phyloP scores from a whole-genome alignment of 2,888 invertebrate genomes.

The Acrobasis repandana region DNA sequence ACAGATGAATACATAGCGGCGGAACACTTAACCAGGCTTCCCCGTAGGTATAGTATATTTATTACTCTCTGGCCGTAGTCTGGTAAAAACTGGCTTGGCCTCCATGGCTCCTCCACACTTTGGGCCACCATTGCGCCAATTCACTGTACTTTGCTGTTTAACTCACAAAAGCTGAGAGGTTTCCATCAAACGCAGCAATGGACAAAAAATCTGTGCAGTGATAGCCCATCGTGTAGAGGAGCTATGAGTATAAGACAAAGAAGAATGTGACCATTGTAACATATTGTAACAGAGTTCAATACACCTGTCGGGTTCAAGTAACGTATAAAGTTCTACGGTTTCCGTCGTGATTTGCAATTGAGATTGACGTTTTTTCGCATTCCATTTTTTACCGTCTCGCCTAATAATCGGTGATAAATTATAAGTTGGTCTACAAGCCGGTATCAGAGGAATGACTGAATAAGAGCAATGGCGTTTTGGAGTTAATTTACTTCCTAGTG shows the following conservation, averaged over 20 bases:
- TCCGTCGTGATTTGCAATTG: background rate
- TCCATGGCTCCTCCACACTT: no score
- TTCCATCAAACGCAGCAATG: no score
- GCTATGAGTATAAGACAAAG: background rate
- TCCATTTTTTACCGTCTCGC: constrained; percentile 1
- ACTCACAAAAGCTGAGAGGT: no score
- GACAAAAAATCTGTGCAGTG: no score
- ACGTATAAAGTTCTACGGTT: background rate
- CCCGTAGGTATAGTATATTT: no score
- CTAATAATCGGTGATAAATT: constrained; percentile 12
- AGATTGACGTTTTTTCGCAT: constrained; percentile 1
- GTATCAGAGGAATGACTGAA: background rate
- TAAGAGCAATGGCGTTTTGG: background rate
- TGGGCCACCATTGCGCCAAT: no score
- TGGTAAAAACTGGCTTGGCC: no score
- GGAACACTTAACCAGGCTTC: no score
- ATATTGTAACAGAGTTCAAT: background rate
- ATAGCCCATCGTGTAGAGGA: no score
- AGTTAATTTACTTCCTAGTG: background rate
- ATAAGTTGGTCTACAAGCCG: background rate
- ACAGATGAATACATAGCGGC: no score
- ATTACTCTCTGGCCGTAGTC: no score
- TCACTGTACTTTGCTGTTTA: no score
- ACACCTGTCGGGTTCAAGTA: background rate
- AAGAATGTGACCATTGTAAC: background rate